Conservation (phyloP, 2,797 vertebrate species). For the Crossoptilon crossoptilon region DNA sequence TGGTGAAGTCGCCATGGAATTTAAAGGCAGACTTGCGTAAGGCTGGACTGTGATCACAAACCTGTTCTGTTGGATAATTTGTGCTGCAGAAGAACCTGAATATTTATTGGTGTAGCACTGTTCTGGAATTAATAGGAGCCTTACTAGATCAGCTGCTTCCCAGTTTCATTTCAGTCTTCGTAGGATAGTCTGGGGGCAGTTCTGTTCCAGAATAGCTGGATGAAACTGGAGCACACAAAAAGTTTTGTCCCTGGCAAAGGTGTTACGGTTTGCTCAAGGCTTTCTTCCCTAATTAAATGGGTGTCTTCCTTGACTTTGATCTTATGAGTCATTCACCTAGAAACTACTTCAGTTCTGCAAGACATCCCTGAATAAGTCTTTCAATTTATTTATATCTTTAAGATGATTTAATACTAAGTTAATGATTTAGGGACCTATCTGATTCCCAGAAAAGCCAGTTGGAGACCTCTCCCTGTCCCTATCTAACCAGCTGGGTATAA, state of each 20-base stretch:
- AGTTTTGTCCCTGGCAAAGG: conserved; percentile 45
- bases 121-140: conserved; percentile 1
- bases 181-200: background rate
- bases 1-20: background rate
- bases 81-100: background rate
- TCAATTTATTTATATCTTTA: conserved; percentile 67
- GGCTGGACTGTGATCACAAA: background rate
- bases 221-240: background rate
- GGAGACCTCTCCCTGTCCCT: conserved; percentile 25
- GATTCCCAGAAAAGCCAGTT: conserved; percentile 57
- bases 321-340: conserved; percentile 76
- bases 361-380: conserved; percentile 50
- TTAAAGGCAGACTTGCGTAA: background rate
- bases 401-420: conserved; percentile 63
- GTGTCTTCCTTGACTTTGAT: conserved; percentile 80
- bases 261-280: conserved; percentile 71
- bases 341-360: conserved; percentile 65
- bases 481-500: conserved; percentile 47
- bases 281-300: conserved; percentile 77
- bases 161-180: background rate
- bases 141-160: conserved; percentile 12
- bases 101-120: background rate
- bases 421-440: conserved; percentile 72
- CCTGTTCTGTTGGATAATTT: conserved; percentile 21
- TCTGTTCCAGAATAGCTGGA: background rate